Base-by-base conservation (phyloP, 2,113 vertebrate species). In the Amphiprion ocellaris region DNA sequence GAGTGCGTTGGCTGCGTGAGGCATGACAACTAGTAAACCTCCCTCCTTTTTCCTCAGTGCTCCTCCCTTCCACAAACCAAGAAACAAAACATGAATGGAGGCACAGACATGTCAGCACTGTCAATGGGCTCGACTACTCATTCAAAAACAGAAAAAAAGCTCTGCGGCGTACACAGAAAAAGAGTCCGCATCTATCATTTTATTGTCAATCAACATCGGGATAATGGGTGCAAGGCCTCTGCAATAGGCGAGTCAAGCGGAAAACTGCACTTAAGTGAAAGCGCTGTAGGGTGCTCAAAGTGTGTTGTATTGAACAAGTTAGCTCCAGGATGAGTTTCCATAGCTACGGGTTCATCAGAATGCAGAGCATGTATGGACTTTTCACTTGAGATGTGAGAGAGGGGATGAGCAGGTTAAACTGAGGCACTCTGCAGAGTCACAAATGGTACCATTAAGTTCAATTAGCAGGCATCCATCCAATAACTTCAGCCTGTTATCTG, bases 361-460 rank as follows among this genome's bases (percentile, higher is more conserved):
- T 86, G 85, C 84, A 58, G 64, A 30, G 77, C 86, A 87, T 69
- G 21, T 82, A 49, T 10, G 1, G 47, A 46, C 47, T 55, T 74
- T 69, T 50, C 74, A 84, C 66, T 84, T 54, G 73, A 87, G 84
- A 56, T 81, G 80, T 50, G 67, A 64, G 63, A 59, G 59, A 67
- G 26, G 52, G 61, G 69, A 72, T 55, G 60, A 49, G 53, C 74
- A 23, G 77, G 66, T 86, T 69, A 77, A 87, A 80, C 74, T 60
- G 72, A 77, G 69, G 74, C 81, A 65, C 81, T 87, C 68, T 77
- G 76, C 52, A 68, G 58, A 82, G 58, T 88, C 80, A 77, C 80
- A 88, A 87, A 86, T 79, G 72, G 41, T 66, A 16, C 64, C 61
- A 87, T 89, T 87, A 90, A 70, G 86, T 81, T 81, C 80, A 91